Percentiles rank a stretch among this genome's conserved stretches.
phyloP scores from a whole-genome alignment of 2,888 invertebrate genomes.

The Acronicta psi region DNA sequence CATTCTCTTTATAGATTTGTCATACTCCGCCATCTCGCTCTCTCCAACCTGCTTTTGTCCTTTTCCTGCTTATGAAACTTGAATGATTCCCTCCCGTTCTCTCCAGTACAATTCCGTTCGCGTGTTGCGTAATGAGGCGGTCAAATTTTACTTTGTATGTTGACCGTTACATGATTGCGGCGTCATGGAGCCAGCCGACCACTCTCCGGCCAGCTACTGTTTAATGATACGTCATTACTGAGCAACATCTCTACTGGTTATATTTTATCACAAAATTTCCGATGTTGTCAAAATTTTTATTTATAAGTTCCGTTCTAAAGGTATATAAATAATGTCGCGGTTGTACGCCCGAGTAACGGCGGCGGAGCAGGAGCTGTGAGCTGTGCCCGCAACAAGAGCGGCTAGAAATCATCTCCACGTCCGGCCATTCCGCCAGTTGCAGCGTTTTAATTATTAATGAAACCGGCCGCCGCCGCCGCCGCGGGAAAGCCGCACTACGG shows the following conservation, averaged over 20 bases:
- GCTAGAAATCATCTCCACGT: slow-evolving; percentile 87
- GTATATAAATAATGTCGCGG: slow-evolving; percentile 50
- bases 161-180: slow-evolving; percentile 80
- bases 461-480: slow-evolving; percentile 83
- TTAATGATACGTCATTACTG: slow-evolving; percentile 73
- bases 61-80: slow-evolving; percentile 62
- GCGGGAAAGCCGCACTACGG: slow-evolving; percentile 88
- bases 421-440: slow-evolving; percentile 86
- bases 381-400: slow-evolving; percentile 72
- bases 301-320: slow-evolving; percentile 59
- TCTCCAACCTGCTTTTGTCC: slow-evolving; percentile 63
- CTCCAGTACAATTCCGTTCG: slow-evolving; percentile 70
- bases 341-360: slow-evolving; percentile 52
- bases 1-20: slow-evolving; percentile 77
- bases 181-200: slow-evolving; percentile 70
- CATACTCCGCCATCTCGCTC: slow-evolving; percentile 74
- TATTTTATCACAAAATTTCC: slow-evolving; percentile 53
- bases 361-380: slow-evolving; percentile 70
- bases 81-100: slow-evolving; percentile 68
- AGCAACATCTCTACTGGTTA: slow-evolving; percentile 62
- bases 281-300: slow-evolving; percentile 55
- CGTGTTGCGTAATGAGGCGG: slow-evolving; percentile 82
- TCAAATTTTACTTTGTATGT: slow-evolving; percentile 83
- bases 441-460: slow-evolving; percentile 88
- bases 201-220: slow-evolving; percentile 74